Evolutionary conservation across 2,888 invertebrate genomes (phyloP), one percentile per base, ranked within the genome.

Genomic region (Drosophila limbata): DNA sequence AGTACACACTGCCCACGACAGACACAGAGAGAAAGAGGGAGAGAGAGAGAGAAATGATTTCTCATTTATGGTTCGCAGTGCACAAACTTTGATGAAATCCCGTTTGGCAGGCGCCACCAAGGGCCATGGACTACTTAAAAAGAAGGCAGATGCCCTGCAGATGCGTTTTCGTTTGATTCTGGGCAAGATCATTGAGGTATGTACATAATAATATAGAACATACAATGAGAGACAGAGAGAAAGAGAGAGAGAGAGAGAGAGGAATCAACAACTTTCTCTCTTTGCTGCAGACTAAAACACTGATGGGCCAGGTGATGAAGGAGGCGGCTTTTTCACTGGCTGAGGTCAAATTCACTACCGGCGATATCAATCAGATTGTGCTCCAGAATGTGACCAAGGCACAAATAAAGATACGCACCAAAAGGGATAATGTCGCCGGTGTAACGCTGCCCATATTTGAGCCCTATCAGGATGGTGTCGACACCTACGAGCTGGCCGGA

Each of bases 361-460:
- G 99, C 66, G 99, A 99, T 89, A 98, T 99, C 92, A 99, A 98
- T 92, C 99, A 99, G 93, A 97, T 98, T 69, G 99, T 99, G 19
- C 93, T 99, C 59, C 99, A 99, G 92, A 99, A 99, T 91, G 99
- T 99, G 13, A 98, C 97, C 47, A 99, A 98, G 92, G 99, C 99
- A 52, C 99, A 99, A 93, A 97, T 98, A 76, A 99, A 99, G 94
- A 98, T 97, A 76, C 95, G 97, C 55, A 97, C 98, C 73, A 98
- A 98, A 93, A 99, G 98, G 93, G 99, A 99, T 92, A 99, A 99
- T 93, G 99, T 99, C 66, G 99, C 99, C 87, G 99, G 99, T 94
- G 99, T 99, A 0, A 97, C 97, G 75, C 93, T 99, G 77, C 99
- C 99, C 31, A 96, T 99, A 33, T 99, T 99, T 92, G 92, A 92